A percentile compares a stretch with the other conserved stretches of the same genome.
Evolutionary conservation across 2,113 vertebrate species (phyloP).

Genomic region (Gadus macrocephalus): DNA sequence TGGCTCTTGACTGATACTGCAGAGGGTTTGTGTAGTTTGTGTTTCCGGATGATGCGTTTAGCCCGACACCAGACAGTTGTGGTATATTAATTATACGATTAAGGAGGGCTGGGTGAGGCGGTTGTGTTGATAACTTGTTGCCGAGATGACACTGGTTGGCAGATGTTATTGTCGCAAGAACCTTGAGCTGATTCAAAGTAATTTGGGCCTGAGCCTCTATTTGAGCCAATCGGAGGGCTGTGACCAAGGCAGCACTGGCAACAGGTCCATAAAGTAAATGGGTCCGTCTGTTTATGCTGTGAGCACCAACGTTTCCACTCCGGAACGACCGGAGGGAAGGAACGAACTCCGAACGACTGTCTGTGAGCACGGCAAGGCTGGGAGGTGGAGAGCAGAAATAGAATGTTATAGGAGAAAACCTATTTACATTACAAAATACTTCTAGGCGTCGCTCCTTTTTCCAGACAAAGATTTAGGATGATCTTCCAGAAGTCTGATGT

Average conservation of each 20-base stretch:
- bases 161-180: slow-evolving; percentile 51
- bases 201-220: slow-evolving; percentile 79
- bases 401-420: slow-evolving; percentile 59
- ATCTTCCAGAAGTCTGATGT: slow-evolving; percentile 5
- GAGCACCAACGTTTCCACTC: slow-evolving; percentile 75
- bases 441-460: slow-evolving; percentile 28
- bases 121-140: slow-evolving; percentile 27
- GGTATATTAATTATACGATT: slow-evolving; percentile 66
- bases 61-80: slow-evolving; percentile 21
- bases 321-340: slow-evolving; percentile 44
- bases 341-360: slow-evolving; percentile 81
- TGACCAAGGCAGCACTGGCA: slow-evolving; percentile 43
- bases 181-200: slow-evolving; percentile 76
- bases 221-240: slow-evolving; percentile 79
- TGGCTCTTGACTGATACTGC: slow-evolving; percentile 41
- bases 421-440: slow-evolving; percentile 24
- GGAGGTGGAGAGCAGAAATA: slow-evolving; percentile 85
- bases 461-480: slow-evolving; percentile 4
- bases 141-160: slow-evolving; percentile 37
- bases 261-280: slow-evolving; percentile 79
- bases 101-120: slow-evolving; percentile 63
- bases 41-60: slow-evolving; percentile 17
- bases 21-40: slow-evolving; percentile 23
- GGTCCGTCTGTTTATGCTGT: slow-evolving; percentile 74
- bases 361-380: slow-evolving; percentile 90